Evolutionary conservation across 37 sponge, comb jelly and placozoan species (phyloP).

Genomic region (Ianthella basta): DNA sequence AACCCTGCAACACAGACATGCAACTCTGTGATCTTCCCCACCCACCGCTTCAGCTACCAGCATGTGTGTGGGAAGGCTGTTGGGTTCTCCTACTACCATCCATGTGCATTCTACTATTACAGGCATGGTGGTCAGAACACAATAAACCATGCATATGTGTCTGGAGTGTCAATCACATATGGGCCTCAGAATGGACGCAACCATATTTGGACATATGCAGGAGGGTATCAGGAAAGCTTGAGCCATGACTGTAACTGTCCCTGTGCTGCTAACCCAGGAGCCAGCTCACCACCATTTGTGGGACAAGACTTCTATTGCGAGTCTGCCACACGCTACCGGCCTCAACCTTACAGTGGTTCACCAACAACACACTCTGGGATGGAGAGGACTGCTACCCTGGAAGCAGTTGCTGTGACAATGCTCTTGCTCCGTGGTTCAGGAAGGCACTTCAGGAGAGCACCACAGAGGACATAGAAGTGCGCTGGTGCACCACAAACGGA

Average conservation of each 20-base stretch:
- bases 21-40: slow-evolving; percentile 5
- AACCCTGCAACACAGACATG: neutral
- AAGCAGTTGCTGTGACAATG: slow-evolving; percentile 17
- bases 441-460: neutral
- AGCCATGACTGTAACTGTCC: neutral
- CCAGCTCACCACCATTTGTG: neutral
- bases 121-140: neutral
- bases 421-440: slow-evolving; percentile 28
- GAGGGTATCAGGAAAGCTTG: too few relatives aligned
- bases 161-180: slow-evolving; percentile 7
- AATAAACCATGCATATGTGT: neutral
- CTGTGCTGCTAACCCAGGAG: slow-evolving; percentile 8
- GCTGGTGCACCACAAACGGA: neutral
- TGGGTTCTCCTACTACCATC: neutral
- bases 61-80: slow-evolving; percentile 22
- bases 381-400: slow-evolving; percentile 16
- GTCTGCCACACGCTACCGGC: neutral
- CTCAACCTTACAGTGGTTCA: neutral
- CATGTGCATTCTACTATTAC: neutral
- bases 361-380: slow-evolving; percentile 25
- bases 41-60: neutral
- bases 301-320: neutral
- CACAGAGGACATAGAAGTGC: slow-evolving; percentile 12
- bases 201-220: too few relatives aligned
- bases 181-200: neutral